Base-by-base conservation (phyloP, 2,113 vertebrate species). In the Gobiocypris rarus region DNA sequence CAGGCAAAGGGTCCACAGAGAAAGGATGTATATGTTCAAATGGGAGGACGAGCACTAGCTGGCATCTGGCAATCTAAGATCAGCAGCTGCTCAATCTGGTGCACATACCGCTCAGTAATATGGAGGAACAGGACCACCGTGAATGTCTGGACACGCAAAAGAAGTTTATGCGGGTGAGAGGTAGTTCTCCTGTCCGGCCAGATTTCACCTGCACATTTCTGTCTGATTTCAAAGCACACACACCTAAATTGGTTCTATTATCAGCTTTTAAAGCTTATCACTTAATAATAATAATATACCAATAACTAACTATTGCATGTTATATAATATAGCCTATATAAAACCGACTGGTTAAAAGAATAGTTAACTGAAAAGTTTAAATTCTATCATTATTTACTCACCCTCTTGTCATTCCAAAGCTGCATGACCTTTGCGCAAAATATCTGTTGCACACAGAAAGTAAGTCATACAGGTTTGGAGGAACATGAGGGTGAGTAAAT, bases 11-110 rank as follows among this genome's bases (percentile, higher is more conserved):
- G 41, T 74, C 58, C 24, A 48, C 31, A 41, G 69, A 80, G 63
- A 31, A 50, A 70, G 81, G 24, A 75, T 52, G 41, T 59, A 77
- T 65, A 61, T 15, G 6, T 67, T 70, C 26, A 26, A 26, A 38
- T 61, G 76, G 65, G 73, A 79, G 50, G 22, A 54, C 22, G 48
- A 78, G 70, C 38, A 38, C 4, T 70, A 79, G 26, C 79, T 85
- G 83, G 83, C 56, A 50, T 45, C 22, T 69, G 81, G 86, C 80
- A 67, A 24, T 26, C 67, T 6, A 38, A 63, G 17, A 85, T 52
- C 67, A 70, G 48, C 45, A 43, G 17, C 63, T 56, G 56, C 43
- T 78, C 86, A 85, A 85, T 85, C 80, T 63, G 67, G 38, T 48
- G 61, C 65, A 22, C 41, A 63, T 75, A 45, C 19, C 9, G 10